Percentiles rank a stretch among this genome's conserved stretches.
phyloP scores from a whole-genome alignment of 2,113 vertebrate genomes.

The Strix uralensis region DNA sequence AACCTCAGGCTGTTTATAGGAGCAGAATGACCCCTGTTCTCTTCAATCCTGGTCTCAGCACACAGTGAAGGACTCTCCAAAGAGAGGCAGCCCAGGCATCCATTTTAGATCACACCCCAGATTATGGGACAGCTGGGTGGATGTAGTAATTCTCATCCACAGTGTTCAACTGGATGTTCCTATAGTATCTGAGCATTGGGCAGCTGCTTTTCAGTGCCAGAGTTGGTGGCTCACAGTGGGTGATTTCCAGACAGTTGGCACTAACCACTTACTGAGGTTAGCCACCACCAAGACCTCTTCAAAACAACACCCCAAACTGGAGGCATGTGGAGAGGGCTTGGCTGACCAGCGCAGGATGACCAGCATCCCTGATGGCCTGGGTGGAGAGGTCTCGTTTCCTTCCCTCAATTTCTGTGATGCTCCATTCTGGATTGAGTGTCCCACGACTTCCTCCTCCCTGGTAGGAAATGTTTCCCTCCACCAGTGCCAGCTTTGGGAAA shows the following conservation, averaged over 20 bases:
- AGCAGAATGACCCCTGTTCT: neutral
- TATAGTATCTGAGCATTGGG: neutral
- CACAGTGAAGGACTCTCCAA: neutral
- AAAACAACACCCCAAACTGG: neutral
- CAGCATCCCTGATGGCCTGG: neutral
- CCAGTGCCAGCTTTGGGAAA: neutral
- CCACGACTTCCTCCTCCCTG: neutral
- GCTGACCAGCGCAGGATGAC: neutral
- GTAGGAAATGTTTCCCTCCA: neutral
- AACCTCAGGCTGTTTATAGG: neutral
- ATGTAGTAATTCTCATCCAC: neutral
- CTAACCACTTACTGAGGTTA: neutral
- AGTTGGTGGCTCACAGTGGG: neutral
- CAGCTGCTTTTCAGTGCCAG: neutral
- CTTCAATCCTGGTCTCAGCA: neutral
- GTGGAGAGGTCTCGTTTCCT: neutral
- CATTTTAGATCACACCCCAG: neutral
- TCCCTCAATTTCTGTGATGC: fast-evolving
- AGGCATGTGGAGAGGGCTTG: neutral
- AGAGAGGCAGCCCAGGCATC: neutral
- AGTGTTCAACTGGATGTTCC: neutral
- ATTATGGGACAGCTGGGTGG: neutral
- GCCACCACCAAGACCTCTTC: neutral
- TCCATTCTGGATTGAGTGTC: fast-evolving
- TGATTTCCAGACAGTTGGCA: neutral